These are phyloP conservation scores for Brassicogethes aeneus DNA, from an alignment of 2,888 invertebrate genomes.

Conservation along the genomic window DNA sequence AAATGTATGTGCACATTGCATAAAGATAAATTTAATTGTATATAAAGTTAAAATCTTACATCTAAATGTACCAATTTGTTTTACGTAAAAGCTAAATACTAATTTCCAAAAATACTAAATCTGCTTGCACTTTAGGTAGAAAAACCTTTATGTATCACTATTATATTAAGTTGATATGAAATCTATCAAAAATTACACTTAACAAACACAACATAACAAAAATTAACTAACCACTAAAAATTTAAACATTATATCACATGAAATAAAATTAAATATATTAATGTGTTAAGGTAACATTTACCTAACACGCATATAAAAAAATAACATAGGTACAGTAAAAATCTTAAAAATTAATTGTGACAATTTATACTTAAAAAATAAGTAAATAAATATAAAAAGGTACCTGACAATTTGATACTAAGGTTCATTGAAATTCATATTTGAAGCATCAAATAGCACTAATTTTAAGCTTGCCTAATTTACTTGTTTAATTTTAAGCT, in stretches of 20 bases:
- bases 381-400: background rate
- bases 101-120: slow-evolving; percentile 4
- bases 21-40: background rate
- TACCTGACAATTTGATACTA: too few species aligned
- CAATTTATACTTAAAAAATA: background rate
- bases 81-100: background rate
- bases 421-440: too few species aligned
- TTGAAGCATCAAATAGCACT: too few species aligned
- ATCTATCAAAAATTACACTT: slow-evolving; percentile 7
- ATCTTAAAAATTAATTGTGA: too few species aligned
- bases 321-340: background rate
- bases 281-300: background rate
- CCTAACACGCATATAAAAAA: slow-evolving; percentile 1
- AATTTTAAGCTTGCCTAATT: background rate
- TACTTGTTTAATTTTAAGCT: slow-evolving; percentile 23
- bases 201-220: slow-evolving; percentile 8
- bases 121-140: slow-evolving; percentile 4
- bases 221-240: background rate
- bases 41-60: background rate
- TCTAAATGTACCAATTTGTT: background rate
- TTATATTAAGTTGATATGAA: too few species aligned
- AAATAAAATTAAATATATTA: background rate
- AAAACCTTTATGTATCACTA: too few species aligned
- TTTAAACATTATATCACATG: slow-evolving; percentile 1
- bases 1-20: background rate